phyloP scores from a whole-genome alignment of 2,888 invertebrate species.

The Pyrgus malvae region DNA sequence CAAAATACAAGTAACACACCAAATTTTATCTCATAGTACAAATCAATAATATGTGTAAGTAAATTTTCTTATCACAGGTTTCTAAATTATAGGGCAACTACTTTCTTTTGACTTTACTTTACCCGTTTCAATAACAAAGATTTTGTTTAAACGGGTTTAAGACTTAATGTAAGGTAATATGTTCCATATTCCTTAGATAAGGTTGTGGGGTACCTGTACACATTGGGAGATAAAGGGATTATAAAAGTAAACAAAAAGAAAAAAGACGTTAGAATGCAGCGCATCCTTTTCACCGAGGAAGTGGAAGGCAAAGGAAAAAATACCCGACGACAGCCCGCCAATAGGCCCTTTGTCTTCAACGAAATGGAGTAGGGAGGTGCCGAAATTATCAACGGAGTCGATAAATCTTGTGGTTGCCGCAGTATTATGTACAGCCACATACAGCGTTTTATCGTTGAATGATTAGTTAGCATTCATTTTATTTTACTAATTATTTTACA shows the following conservation, averaged over 20 bases:
- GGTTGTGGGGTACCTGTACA: constrained; percentile 3
- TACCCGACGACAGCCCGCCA: constrained; percentile 60
- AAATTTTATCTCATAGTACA: constrained; percentile 4
- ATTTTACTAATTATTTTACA: too few species aligned
- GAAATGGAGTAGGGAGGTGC: constrained; percentile 46
- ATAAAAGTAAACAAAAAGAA: constrained; percentile 45
- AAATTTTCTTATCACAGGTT: constrained; percentile 10
- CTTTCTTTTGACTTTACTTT: constrained; percentile 10
- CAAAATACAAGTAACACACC: background rate
- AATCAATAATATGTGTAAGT: constrained; percentile 15
- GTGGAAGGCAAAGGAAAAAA: constrained; percentile 58
- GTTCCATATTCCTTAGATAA: background rate
- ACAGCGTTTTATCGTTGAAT: too few species aligned
- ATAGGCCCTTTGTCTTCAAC: constrained; percentile 60
- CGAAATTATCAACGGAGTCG: constrained; percentile 26
- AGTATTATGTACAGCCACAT: too few species aligned
- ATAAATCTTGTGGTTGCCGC: too few species aligned
- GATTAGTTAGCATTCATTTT: too few species aligned
- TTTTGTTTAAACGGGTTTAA: background rate
- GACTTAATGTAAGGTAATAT: background rate
- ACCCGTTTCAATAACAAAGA: constrained; percentile 1
- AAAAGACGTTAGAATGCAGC: constrained; percentile 58
- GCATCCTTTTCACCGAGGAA: constrained; percentile 67
- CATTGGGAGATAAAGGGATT: constrained; percentile 18
- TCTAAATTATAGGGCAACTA: constrained; percentile 15